Evolutionary conservation across 2,797 vertebrate species (phyloP).

Genomic region (Pelochelys cantorii): DNA sequence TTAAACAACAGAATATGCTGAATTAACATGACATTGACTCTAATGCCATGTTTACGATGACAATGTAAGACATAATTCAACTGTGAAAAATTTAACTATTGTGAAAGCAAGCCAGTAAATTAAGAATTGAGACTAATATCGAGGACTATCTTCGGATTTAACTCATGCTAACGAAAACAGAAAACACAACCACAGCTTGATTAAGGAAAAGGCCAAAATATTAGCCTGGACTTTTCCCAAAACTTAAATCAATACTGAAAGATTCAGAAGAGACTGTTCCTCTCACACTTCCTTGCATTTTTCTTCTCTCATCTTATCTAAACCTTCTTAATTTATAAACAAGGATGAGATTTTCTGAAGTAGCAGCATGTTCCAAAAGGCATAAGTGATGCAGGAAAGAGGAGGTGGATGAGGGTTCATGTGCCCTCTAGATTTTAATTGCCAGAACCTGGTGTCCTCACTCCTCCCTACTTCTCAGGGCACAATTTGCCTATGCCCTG

Average conservation of each 20-base stretch:
- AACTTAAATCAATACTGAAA: neutral
- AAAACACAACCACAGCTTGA: neutral
- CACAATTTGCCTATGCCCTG: too few species aligned
- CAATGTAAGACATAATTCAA: neutral
- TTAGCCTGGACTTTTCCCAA: constrained; percentile 27
- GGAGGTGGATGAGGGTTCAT: too few species aligned
- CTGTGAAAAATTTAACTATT: neutral
- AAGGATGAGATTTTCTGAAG: neutral
- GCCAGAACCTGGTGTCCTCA: too few species aligned
- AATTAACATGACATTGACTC: neutral
- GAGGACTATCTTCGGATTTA: neutral
- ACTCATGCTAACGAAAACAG: neutral
- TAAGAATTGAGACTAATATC: neutral
- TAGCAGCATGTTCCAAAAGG: neutral
- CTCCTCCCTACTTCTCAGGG: too few species aligned
- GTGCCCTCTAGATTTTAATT: too few species aligned
- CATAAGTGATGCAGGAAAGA: too few species aligned
- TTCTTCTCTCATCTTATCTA: neutral
- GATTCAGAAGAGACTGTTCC: neutral
- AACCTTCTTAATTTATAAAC: neutral
- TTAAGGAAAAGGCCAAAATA: constrained; percentile 3
- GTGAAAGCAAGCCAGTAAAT: neutral
- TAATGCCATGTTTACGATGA: rapidly evolving
- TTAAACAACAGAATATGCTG: neutral
- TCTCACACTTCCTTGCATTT: neutral